These are phyloP conservation scores for Gasterosteus nipponicus DNA, from an alignment of 2,113 vertebrate genomes.

Conservation along the genomic window DNA sequence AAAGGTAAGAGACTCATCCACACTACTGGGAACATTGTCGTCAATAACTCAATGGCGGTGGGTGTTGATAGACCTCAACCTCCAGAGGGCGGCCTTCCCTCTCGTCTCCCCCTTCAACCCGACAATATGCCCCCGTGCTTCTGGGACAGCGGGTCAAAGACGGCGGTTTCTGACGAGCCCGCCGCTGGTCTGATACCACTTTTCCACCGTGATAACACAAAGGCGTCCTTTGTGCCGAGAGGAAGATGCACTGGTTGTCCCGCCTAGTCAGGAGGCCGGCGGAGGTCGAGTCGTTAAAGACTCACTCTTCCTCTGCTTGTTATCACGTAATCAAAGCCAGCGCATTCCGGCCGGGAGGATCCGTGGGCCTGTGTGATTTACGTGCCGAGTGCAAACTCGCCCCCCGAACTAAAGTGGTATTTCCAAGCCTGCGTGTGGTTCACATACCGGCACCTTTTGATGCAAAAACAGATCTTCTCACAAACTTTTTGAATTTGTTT, in stretches of 20 bases:
- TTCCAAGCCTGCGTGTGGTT: background rate
- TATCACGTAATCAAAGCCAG: constrained; percentile 16
- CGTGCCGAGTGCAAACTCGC: background rate
- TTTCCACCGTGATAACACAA: constrained; percentile 24
- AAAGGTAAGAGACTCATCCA: constrained; percentile 80
- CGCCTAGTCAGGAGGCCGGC: constrained; percentile 15
- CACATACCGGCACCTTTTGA: background rate
- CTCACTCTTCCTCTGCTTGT: constrained; percentile 20
- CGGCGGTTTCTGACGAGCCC: constrained; percentile 48
- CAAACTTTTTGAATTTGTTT: background rate
- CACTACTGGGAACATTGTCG: background rate
- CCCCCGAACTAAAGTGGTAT: background rate
- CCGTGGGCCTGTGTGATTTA: background rate
- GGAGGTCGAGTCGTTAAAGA: constrained; percentile 6
- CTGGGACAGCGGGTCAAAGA: constrained; percentile 44
- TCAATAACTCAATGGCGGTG: background rate
- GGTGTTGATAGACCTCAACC: constrained; percentile 35
- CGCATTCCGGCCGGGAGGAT: background rate
- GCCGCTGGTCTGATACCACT: constrained; percentile 35
- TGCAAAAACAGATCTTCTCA: background rate
- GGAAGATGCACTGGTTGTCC: background rate
- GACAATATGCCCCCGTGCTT: constrained; percentile 23
- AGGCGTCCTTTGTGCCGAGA: constrained; percentile 9
- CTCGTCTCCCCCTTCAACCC: constrained; percentile 1
- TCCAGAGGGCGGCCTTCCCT: constrained; percentile 67